A percentile compares a stretch with the other conserved stretches of the same genome.
Conservation (phyloP, 2,113 vertebrate species). For the Atlantisia rogersi region DNA sequence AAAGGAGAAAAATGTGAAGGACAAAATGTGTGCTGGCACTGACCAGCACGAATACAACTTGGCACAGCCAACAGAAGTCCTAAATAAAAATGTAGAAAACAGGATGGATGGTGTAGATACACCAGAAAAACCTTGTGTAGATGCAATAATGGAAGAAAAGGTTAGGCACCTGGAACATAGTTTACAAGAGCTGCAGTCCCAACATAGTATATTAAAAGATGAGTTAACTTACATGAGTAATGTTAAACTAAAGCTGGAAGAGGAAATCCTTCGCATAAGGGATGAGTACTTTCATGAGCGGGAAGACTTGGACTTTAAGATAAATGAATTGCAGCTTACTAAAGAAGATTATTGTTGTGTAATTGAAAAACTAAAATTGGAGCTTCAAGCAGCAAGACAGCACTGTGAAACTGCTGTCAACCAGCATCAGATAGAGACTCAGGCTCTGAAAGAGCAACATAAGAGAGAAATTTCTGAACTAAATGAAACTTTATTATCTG, state of each 20-base stretch:
- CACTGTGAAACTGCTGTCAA: conserved; percentile 3
- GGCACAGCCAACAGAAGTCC: conserved; percentile 42
- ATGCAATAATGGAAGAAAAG: conserved; percentile 69
- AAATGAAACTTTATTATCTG: conserved; percentile 66
- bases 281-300: conserved; percentile 90
- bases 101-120: not conserved
- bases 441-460: conserved; percentile 70
- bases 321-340: conserved; percentile 90
- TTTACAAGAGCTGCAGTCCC: conserved; percentile 86
- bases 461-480: conserved; percentile 72
- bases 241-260: conserved; percentile 88
- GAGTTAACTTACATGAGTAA: conserved; percentile 91
- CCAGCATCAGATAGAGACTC: conserved; percentile 69
- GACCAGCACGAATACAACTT: conserved; percentile 75
- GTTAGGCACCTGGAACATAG: conserved; percentile 72
- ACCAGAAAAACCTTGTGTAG: conserved; percentile 1
- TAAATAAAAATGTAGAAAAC: conserved; percentile 43
- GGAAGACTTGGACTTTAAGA: conserved; percentile 96
- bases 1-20: conserved; percentile 78
- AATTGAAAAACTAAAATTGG: conserved; percentile 76
- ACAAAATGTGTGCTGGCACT: conserved; percentile 61
- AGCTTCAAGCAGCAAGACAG: conserved; percentile 63
- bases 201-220: conserved; percentile 90
- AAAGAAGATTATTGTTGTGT: conserved; percentile 81
- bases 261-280: conserved; percentile 82